Evolutionary conservation across 2,888 invertebrate genomes (phyloP).

Genomic region (Artemia sp.): DNA sequence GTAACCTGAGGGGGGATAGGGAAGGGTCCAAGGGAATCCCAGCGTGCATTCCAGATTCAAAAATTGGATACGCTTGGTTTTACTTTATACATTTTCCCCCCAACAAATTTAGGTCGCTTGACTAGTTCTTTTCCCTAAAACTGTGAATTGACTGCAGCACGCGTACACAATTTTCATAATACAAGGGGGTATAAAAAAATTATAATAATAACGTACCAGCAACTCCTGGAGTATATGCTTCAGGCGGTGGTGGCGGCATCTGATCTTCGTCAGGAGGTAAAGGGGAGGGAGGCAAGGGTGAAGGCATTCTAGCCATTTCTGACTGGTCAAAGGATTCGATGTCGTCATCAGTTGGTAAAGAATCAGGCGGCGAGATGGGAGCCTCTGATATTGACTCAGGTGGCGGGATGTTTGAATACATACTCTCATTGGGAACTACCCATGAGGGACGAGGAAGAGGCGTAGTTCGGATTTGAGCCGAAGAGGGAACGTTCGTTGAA

Average conservation of each 20-base stretch:
- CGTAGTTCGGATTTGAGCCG: neutral
- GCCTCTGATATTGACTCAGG: neutral
- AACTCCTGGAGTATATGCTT: neutral
- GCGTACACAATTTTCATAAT: too few species aligned
- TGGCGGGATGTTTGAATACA: slow-evolving; percentile 9
- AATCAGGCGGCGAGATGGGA: neutral
- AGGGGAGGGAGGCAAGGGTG: slow-evolving; percentile 13
- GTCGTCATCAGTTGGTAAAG: slow-evolving; percentile 13
- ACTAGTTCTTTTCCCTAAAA: too few species aligned
- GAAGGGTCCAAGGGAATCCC: too few species aligned
- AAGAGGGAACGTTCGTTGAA: neutral
- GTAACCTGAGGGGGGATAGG: too few species aligned
- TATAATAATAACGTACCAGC: neutral
- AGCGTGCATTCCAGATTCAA: too few species aligned
- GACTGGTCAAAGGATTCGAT: slow-evolving; percentile 2
- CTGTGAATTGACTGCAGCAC: too few species aligned
- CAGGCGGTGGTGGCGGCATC: neutral
- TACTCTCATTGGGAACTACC: neutral
- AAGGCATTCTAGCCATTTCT: slow-evolving; percentile 12
- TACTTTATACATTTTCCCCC: too few species aligned
- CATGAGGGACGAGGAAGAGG: neutral
- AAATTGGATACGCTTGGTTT: too few species aligned
- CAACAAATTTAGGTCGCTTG: too few species aligned
- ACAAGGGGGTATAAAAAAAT: too few species aligned
- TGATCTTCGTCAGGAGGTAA: slow-evolving; percentile 17